These are phyloP conservation scores for Syngnathus rostellatus DNA, from an alignment of 2,797 vertebrate species.

Conservation along the genomic window DNA sequence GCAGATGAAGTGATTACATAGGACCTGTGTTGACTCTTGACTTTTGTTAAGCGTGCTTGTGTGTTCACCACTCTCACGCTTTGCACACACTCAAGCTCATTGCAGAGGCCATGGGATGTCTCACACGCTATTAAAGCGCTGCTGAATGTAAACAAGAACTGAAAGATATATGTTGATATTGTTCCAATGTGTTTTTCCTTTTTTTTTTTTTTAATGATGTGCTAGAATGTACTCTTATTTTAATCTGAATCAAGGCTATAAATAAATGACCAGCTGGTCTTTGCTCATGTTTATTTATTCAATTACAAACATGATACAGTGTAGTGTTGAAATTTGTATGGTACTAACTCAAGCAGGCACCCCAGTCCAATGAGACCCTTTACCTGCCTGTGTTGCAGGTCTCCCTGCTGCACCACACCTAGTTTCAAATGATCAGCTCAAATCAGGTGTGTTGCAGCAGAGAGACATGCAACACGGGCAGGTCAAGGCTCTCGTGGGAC, in stretches of 20 bases:
- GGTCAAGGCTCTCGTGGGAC: no score
- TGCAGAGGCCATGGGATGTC: conserved; percentile 8
- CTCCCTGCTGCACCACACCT: no score
- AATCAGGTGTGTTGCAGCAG: no score
- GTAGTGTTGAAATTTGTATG: no score
- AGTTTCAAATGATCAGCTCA: no score
- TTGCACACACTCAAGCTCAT: conserved; percentile 8
- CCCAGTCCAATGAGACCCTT: no score
- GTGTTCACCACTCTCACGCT: conserved; percentile 19
- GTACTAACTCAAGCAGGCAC: no score
- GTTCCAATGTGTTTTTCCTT: conserved; percentile 19
- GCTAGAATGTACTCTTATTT: conserved; percentile 30
- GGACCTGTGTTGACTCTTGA: background rate
- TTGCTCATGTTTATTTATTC: no score
- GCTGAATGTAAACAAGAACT: conserved; percentile 32
- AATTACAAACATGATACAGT: no score
- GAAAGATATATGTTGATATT: conserved; percentile 19
- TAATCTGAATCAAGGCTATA: conserved; percentile 11
- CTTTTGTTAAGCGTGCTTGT: conserved; percentile 17
- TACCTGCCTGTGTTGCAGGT: no score
- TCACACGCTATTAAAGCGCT: conserved; percentile 9
- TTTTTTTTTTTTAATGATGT: conserved; percentile 34
- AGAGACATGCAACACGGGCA: no score
- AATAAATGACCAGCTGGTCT: conserved; percentile 35
- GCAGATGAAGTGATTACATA: conserved; percentile 9